phyloP scores from a whole-genome alignment of 2,888 invertebrate genomes.

The Ashinkailepas kermadecensis region DNA sequence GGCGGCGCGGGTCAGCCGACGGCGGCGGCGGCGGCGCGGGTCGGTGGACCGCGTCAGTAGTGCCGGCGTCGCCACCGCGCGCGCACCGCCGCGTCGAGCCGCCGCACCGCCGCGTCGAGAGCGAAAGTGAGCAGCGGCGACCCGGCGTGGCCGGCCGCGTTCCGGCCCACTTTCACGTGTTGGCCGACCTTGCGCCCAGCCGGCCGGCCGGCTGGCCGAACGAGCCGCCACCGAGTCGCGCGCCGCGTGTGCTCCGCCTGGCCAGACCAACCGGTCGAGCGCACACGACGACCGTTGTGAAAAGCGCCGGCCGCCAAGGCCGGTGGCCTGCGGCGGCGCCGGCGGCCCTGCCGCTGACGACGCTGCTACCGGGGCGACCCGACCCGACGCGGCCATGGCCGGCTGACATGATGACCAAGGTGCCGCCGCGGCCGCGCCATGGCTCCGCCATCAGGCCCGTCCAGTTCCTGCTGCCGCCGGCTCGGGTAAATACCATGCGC shows the following conservation, averaged over 20 bases:
- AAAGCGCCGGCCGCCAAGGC: not conserved
- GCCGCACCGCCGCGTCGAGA: too few relatives aligned
- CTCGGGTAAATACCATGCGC: slow-evolving; percentile 20
- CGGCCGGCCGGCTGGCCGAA: not conserved
- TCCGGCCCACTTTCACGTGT: slow-evolving; percentile 12
- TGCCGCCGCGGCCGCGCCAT: slow-evolving; percentile 11
- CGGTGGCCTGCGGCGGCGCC: not conserved
- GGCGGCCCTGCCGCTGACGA: not conserved
- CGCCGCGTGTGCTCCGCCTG: too few relatives aligned
- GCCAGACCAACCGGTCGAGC: not conserved
- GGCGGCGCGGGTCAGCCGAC: too few relatives aligned
- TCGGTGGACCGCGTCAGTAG: too few relatives aligned
- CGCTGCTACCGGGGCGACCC: not conserved
- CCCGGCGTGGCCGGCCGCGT: not conserved
- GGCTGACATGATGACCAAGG: slow-evolving; percentile 14
- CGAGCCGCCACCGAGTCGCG: not conserved
- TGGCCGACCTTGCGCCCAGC: slow-evolving; percentile 1
- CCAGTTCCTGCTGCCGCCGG: slow-evolving; percentile 12
- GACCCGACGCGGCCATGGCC: slow-evolving; percentile 5
- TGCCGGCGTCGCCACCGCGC: too few relatives aligned
- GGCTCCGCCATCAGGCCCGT: not conserved
- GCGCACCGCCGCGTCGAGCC: too few relatives aligned
- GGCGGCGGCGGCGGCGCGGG: too few relatives aligned
- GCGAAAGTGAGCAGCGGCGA: too few relatives aligned
- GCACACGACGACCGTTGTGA: not conserved